Percentiles rank a stretch among this genome's conserved stretches.
phyloP scores from a whole-genome alignment of 2,113 vertebrate genomes.

The Cricetomys ansorgei region DNA sequence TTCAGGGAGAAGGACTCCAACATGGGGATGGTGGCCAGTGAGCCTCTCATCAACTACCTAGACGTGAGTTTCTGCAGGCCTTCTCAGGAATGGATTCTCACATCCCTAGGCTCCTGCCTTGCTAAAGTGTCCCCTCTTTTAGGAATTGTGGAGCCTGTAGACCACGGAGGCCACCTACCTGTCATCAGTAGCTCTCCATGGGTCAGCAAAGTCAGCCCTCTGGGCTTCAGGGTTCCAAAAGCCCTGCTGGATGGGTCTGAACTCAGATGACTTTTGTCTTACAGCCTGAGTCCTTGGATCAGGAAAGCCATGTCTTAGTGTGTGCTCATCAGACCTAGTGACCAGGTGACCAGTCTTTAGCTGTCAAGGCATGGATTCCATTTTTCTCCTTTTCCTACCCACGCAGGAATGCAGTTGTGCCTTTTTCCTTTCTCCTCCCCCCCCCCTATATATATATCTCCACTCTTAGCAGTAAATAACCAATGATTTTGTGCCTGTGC shows the following conservation, averaged over 20 bases:
- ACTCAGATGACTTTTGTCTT: neutral
- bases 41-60: slow-evolving; percentile 82
- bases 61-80: slow-evolving; percentile 78
- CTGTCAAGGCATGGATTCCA: fast-evolving
- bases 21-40: fast-evolving
- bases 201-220: neutral
- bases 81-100: fast-evolving
- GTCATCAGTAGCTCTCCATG: no score
- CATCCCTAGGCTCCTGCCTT: fast-evolving
- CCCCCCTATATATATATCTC: no score
- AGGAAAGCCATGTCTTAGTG: neutral
- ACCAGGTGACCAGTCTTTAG: no score
- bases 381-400: neutral
- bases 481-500: neutral
- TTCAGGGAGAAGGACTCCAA: slow-evolving; percentile 56
- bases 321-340: neutral
- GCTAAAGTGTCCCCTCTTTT: no score
- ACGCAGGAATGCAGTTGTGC: neutral
- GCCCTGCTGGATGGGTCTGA: neutral
- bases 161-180: fast-evolving
- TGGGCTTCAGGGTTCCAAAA: neutral
- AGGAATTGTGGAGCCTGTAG: neutral
- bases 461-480: neutral
- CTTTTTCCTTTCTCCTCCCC: neutral
- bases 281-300: neutral